Base-by-base conservation (phyloP, 2,113 vertebrate species). In the Orycteropus afer region DNA sequence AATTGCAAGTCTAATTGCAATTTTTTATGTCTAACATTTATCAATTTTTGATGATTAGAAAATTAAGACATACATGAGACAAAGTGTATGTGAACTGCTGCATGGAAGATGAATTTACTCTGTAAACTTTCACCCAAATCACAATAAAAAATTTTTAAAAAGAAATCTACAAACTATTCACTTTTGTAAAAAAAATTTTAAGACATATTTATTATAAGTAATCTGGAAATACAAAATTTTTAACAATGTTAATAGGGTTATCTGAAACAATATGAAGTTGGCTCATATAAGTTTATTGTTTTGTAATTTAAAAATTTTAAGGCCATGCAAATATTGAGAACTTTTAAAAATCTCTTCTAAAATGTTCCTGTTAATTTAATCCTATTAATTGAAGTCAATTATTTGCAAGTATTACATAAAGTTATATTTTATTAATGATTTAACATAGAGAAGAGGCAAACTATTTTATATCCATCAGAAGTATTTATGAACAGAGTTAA, bases 301-400 rank as follows among this genome's bases (percentile, higher is more conserved):
- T 84, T 63, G 37, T 17, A 92, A 37, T 55, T 34, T 55, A 49
- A 77, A 67, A 93, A 49, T 1, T 86, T 87, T 47, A 88, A 77
- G 47, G 61, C 53, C 78, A 89, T 65, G 17, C 22, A 59, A 78
- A 73, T 59, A 89, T 61, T 79, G 2, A 37, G 40, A 81, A 83
- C 42, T 71, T 90, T 90, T 65, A 73, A 84, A 76, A 51, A 67
- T 18, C 85, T 67, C n/a, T 22, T 82, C 47, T 96, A 55, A 63
- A 83, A 79, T 22, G 23, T 80, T n/a, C 81, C n/a, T 71, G 9
- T 57, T 91, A 42, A 84, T 49, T 86, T 92, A 86, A 89, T 89
- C 42, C 7, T 86, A 5, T 78, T 96, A 53, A 79, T 53, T 40
- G 8, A 29, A 17, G 14, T 67, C 90, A 81, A 90, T 47, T 53